A percentile compares a stretch with the other conserved stretches of the same genome.
Conservation (phyloP, 2,113 vertebrate genomes). For the Siniperca chuatsi region DNA sequence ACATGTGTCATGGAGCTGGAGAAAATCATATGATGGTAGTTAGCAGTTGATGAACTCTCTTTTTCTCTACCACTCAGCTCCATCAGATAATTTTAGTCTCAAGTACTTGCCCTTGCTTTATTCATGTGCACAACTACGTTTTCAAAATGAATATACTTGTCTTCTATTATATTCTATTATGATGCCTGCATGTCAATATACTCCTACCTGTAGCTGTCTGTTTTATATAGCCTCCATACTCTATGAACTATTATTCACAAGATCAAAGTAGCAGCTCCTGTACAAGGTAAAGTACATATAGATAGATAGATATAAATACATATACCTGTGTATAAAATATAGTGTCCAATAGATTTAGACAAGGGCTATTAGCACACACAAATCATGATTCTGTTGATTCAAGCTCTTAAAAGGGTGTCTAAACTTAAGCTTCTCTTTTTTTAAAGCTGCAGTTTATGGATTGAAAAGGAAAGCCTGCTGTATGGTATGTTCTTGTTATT, state of each 20-base stretch:
- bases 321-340: not conserved
- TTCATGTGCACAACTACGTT: no score
- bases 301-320: not conserved
- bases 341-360: not conserved
- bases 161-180: no score
- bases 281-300: not conserved
- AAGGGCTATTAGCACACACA: not conserved
- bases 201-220: not conserved
- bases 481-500: not conserved
- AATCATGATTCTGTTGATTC: not conserved
- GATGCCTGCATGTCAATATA: not conserved
- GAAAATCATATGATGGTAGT: not conserved
- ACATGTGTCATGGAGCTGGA: not conserved
- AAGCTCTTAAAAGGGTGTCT: not conserved
- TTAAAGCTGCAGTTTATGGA: not conserved
- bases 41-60: not conserved
- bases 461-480: not conserved
- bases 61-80: not conserved
- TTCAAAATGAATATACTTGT: no score
- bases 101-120: not conserved
- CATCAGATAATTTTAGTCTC: not conserved
- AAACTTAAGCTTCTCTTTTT: no score
- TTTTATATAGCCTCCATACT: not conserved
- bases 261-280: not conserved
- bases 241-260: not conserved